Evolutionary conservation across 2,113 vertebrate genomes (phyloP).

Genomic region (Rafetus swinhoei): DNA sequence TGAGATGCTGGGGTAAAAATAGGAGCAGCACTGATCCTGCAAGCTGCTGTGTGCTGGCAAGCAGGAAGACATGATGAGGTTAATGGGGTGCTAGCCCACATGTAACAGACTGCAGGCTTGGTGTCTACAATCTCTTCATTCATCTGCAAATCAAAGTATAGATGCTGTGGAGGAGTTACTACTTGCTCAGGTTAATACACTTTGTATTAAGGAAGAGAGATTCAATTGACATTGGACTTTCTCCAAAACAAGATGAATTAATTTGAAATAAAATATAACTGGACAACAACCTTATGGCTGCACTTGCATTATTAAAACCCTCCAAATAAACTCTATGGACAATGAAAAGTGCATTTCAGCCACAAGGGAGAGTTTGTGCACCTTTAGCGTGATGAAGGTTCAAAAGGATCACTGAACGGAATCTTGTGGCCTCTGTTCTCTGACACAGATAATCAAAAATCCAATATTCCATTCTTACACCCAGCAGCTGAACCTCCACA

Average conservation of each 20-base stretch:
- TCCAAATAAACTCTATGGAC: constrained; percentile 10
- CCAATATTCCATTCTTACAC: constrained; percentile 55
- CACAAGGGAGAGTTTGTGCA: constrained; percentile 11
- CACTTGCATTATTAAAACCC: constrained; percentile 36
- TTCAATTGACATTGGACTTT: background rate
- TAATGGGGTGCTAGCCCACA: background rate
- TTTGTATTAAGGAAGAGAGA: background rate
- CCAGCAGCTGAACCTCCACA: constrained; percentile 52
- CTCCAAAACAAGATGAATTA: background rate
- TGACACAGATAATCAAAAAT: constrained; percentile 66
- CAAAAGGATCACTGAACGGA: constrained; percentile 22
- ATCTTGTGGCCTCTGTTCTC: constrained; percentile 21
- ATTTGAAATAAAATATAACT: constrained; percentile 9
- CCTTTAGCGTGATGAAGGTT: constrained; percentile 15
- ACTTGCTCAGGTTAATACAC: background rate
- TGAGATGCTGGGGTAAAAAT: background rate
- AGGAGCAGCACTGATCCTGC: background rate
- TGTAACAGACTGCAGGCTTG: background rate
- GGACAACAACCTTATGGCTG: constrained; percentile 29
- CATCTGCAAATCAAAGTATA: background rate
- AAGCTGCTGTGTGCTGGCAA: background rate
- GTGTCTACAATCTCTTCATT: background rate
- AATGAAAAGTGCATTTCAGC: constrained; percentile 38
- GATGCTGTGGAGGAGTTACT: background rate
- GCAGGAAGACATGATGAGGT: background rate